These are phyloP conservation scores for Corynorhinus townsendii DNA, from an alignment of 2,113 vertebrate genomes.

Conservation along the genomic window DNA sequence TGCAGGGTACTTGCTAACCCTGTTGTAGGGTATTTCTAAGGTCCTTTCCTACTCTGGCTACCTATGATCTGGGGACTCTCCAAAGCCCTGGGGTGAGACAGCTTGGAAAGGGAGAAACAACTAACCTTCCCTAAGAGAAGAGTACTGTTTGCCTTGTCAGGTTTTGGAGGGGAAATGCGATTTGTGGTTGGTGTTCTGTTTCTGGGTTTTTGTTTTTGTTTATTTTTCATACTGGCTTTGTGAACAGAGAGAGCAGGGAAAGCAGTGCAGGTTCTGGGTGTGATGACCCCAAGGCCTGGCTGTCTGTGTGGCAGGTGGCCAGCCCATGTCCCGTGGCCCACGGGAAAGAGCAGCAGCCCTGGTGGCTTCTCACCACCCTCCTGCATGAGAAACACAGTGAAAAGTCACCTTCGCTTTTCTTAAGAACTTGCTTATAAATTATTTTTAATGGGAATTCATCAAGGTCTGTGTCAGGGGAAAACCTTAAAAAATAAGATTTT, in stretches of 20 bases:
- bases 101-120: background rate
- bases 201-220: background rate
- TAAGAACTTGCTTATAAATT: conserved; percentile 46
- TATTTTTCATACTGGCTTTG: background rate
- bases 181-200: background rate
- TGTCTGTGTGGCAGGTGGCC: background rate
- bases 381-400: conserved; percentile 8
- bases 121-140: background rate
- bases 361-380: background rate
- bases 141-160: background rate
- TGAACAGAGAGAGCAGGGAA: background rate
- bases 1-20: background rate
- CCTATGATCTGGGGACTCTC: background rate
- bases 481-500: conserved; percentile 61
- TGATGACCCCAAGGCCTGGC: rapidly evolving
- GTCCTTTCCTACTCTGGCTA: background rate
- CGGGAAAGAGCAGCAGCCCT: background rate
- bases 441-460: conserved; percentile 23
- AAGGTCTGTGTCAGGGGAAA: conserved; percentile 22
- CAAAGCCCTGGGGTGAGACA: background rate
- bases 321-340: rapidly evolving
- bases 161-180: conserved; percentile 35
- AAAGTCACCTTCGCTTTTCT: background rate
- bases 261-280: background rate
- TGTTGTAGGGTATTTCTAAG: background rate